Percentiles rank a stretch among this genome's conserved stretches.
phyloP scores from a whole-genome alignment of 2,888 invertebrate species.

The Uropetala carovei region DNA sequence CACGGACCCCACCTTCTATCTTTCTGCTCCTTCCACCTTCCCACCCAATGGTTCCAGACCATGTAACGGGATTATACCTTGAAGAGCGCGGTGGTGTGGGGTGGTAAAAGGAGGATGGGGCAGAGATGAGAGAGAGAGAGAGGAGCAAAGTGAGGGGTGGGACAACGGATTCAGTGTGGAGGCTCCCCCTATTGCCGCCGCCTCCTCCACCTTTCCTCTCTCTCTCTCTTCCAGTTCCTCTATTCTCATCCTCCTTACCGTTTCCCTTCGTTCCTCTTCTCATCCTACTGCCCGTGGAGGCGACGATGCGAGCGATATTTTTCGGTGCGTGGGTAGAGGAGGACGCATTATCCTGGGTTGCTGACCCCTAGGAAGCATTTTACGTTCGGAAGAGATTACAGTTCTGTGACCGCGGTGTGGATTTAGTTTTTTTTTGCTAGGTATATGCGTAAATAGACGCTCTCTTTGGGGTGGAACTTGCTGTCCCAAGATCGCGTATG shows the following conservation, averaged over 20 bases:
- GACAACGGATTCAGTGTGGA: conserved; percentile 44
- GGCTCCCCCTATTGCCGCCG: not conserved
- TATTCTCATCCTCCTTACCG: not conserved
- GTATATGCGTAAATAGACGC: not conserved
- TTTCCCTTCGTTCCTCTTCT: not conserved
- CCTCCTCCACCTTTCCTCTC: not conserved
- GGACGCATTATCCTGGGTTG: conserved; percentile 50
- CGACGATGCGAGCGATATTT: conserved; percentile 58
- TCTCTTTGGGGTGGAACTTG: too few species aligned
- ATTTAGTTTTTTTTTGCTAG: not conserved
- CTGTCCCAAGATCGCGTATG: too few species aligned
- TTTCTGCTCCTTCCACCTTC: not conserved
- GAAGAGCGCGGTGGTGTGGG: conserved; percentile 11
- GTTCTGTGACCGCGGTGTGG: not conserved
- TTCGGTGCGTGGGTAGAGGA: conserved; percentile 51
- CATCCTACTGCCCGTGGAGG: conserved; percentile 6
- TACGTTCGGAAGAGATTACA: conserved; percentile 39
- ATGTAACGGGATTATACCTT: conserved; percentile 53
- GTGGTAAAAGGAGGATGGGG: too few species aligned
- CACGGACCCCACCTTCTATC: not conserved
- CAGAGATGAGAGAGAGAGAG: not conserved
- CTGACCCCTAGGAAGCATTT: conserved; percentile 48
- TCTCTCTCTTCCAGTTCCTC: not conserved
- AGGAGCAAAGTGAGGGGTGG: not conserved
- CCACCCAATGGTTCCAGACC: conserved; percentile 61